Evolutionary conservation across 1,140 invertebrate species (phyloP).

Genomic region (Oncopeltus fasciatus): DNA sequence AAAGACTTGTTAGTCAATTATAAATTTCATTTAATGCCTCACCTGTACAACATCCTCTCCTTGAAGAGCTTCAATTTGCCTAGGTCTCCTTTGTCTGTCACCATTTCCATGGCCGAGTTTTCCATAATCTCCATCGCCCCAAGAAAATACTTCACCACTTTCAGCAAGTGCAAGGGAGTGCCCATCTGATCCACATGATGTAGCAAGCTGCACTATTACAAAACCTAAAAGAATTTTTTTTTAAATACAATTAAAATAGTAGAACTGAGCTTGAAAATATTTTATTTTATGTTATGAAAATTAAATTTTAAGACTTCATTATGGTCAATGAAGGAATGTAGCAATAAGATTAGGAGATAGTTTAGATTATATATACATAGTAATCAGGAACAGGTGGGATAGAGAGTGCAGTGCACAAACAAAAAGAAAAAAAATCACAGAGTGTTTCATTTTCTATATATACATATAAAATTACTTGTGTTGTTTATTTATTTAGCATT

Average conservation of each 20-base stretch:
- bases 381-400: too few relatives aligned
- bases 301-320: neutral
- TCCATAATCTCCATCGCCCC: slow-evolving; percentile 45
- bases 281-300: neutral
- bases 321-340: neutral
- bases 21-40: too few relatives aligned
- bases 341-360: neutral
- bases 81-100: slow-evolving; percentile 44
- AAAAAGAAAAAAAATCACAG: too few relatives aligned
- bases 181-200: slow-evolving; percentile 46
- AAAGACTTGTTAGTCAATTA: too few relatives aligned
- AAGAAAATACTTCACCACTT: slow-evolving; percentile 44
- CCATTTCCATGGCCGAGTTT: slow-evolving; percentile 54
- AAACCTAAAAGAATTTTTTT: slow-evolving; percentile 34
- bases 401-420: too few relatives aligned
- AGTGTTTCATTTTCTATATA: too few relatives aligned
- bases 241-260: neutral
- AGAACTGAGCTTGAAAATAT: neutral
- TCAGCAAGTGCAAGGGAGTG: slow-evolving; percentile 44
- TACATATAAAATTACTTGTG: too few relatives aligned
- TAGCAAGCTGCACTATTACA: slow-evolving; percentile 45
- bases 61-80: slow-evolving; percentile 49
- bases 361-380: too few relatives aligned
- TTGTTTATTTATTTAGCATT: too few relatives aligned
- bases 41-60: slow-evolving; percentile 46